phyloP scores from a whole-genome alignment of 92 coral and sea anemone genomes.

The Porites divaricata region DNA sequence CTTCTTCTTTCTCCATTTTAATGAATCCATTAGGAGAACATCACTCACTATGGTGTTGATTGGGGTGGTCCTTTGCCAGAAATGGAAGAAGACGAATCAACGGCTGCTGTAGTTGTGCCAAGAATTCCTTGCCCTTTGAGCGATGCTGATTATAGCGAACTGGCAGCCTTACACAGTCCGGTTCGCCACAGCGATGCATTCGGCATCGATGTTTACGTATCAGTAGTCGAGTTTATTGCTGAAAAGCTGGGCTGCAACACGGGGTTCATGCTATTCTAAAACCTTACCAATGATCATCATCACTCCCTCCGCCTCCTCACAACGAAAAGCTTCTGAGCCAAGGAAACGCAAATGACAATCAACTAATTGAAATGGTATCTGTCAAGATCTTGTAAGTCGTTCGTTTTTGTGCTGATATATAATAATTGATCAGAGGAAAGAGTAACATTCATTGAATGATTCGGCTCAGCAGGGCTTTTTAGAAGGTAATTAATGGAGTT shows the following conservation, averaged over 20 bases:
- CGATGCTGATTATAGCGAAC: conserved; percentile 48
- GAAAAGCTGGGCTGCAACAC: conserved; percentile 39
- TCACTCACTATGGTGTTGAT: conserved; percentile 52
- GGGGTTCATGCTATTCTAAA: conserved; percentile 29
- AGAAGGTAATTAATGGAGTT: too few species aligned
- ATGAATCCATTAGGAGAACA: conserved; percentile 14
- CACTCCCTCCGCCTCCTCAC: too few species aligned
- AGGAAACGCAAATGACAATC: too few species aligned
- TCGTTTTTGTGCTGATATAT: too few species aligned
- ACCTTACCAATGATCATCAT: not conserved
- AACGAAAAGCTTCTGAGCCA: too few species aligned
- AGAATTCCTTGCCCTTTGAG: conserved; percentile 61
- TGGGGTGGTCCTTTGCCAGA: conserved; percentile 68
- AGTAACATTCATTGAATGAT: too few species aligned
- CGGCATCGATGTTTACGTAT: conserved; percentile 45
- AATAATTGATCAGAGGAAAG: too few species aligned
- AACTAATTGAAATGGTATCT: too few species aligned
- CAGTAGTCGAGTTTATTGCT: conserved; percentile 47
- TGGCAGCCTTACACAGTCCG: conserved; percentile 39
- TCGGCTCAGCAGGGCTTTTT: too few species aligned
- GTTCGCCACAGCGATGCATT: conserved; percentile 41
- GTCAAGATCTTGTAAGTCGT: too few species aligned
- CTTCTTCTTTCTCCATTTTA: conserved; percentile 9
- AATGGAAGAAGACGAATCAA: conserved; percentile 28
- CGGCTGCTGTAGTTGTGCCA: conserved; percentile 56